A percentile compares a stretch with the other conserved stretches of the same genome.
phyloP scores from a whole-genome alignment of 2,113 vertebrate species.

The Isurus oxyrinchus region DNA sequence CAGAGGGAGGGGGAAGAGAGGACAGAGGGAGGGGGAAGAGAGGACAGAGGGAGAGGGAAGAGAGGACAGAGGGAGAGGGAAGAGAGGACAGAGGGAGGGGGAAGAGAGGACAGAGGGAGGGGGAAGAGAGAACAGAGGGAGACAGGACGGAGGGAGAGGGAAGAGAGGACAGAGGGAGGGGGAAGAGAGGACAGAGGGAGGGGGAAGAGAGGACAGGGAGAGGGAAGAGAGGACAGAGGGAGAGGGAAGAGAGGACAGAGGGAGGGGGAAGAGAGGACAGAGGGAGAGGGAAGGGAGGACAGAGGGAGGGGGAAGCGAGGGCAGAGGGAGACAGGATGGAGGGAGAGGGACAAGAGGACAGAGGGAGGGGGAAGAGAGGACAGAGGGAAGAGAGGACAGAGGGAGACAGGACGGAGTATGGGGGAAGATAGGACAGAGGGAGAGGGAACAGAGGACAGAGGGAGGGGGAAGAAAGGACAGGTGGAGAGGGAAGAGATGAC shows the following conservation, averaged over 20 bases:
- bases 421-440: neutral
- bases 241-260: conserved; percentile 34
- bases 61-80: neutral
- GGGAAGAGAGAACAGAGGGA: too few relatives aligned
- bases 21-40: too few relatives aligned
- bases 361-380: too few relatives aligned
- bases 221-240: conserved; percentile 22
- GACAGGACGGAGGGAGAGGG: neutral
- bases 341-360: too few relatives aligned
- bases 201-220: conserved; percentile 11
- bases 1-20: conserved; percentile 1
- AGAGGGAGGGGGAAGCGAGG: neutral
- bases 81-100: too few relatives aligned
- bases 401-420: too few relatives aligned
- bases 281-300: too few relatives aligned
- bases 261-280: neutral
- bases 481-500: conserved; percentile 25
- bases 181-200: too few relatives aligned
- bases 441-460: too few relatives aligned
- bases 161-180: neutral
- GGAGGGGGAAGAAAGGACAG: neutral
- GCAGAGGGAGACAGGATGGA: too few relatives aligned
- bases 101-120: too few relatives aligned
- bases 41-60: too few relatives aligned
- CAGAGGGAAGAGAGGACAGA: neutral